These are phyloP conservation scores for Thereuonema tuberculata DNA, from an alignment of 1,140 invertebrate genomes.

Conservation along the genomic window DNA sequence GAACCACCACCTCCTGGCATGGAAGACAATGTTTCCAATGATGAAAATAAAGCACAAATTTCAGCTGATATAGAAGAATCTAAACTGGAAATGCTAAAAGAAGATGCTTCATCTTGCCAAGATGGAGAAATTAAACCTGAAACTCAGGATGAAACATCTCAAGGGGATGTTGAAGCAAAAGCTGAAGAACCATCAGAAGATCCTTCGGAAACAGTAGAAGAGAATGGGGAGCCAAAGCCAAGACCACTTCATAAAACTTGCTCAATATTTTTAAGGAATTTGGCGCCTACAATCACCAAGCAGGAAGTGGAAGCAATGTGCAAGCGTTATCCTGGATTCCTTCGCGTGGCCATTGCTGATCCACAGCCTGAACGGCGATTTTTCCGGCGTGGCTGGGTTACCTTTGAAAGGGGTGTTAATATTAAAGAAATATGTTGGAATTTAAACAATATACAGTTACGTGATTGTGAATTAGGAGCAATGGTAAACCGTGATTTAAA, in stretches of 20 bases:
- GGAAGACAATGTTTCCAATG: conserved; percentile 19
- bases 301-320: conserved; percentile 95
- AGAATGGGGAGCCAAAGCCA: conserved; percentile 30
- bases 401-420: conserved; percentile 90
- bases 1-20: conserved; percentile 25
- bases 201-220: conserved; percentile 31
- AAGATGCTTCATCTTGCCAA: not conserved
- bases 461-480: conserved; percentile 83
- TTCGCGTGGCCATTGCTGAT: conserved; percentile 90
- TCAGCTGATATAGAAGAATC: conserved; percentile 19
- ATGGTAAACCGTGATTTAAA: conserved; percentile 89
- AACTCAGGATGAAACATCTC: not conserved
- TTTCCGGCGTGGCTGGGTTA: conserved; percentile 95
- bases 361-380: conserved; percentile 88
- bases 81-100: conserved; percentile 13
- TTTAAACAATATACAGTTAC: conserved; percentile 83
- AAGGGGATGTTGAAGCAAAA: conserved; percentile 20
- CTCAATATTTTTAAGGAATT: conserved; percentile 90
- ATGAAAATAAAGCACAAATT: conserved; percentile 15
- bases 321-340: conserved; percentile 83
- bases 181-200: conserved; percentile 16
- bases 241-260: conserved; percentile 71
- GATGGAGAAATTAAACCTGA: too few species aligned
- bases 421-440: conserved; percentile 99
- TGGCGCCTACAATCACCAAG: conserved; percentile 89